These are phyloP conservation scores for Aporrectodea caliginosa DNA, from an alignment of 1,140 invertebrate species.

Conservation along the genomic window DNA sequence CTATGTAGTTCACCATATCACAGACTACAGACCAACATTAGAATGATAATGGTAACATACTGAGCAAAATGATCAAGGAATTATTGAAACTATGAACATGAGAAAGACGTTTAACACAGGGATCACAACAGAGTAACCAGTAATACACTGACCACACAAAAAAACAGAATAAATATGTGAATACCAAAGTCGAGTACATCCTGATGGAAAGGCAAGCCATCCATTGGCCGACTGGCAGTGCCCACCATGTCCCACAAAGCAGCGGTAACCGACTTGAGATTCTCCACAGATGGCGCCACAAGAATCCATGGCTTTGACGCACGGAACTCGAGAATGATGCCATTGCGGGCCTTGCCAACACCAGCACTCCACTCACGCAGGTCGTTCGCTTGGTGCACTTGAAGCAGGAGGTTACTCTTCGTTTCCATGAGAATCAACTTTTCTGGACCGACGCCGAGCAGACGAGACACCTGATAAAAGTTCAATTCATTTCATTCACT, in stretches of 20 bases:
- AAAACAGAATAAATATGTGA: too few species aligned
- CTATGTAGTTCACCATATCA: too few species aligned
- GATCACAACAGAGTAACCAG: too few species aligned
- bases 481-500: background rate
- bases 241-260: constrained; percentile 61
- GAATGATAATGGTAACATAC: too few species aligned
- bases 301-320: constrained; percentile 59
- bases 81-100: too few species aligned
- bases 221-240: constrained; percentile 52
- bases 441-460: constrained; percentile 64
- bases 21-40: too few species aligned
- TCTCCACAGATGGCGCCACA: constrained; percentile 53
- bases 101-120: too few species aligned
- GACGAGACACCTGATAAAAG: constrained; percentile 60
- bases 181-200: constrained; percentile 52
- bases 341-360: constrained; percentile 65
- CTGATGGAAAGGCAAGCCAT: constrained; percentile 43
- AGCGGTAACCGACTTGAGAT: constrained; percentile 58
- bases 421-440: constrained; percentile 65
- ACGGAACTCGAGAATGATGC: constrained; percentile 65
- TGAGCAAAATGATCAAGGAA: too few species aligned
- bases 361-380: constrained; percentile 67
- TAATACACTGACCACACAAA: too few species aligned
- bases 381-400: constrained; percentile 56
- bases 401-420: constrained; percentile 63